Evolutionary conservation across 1,140 invertebrate genomes (phyloP), one percentile per base, ranked within the genome.

Genomic region (Aradophagus sp.): DNA sequence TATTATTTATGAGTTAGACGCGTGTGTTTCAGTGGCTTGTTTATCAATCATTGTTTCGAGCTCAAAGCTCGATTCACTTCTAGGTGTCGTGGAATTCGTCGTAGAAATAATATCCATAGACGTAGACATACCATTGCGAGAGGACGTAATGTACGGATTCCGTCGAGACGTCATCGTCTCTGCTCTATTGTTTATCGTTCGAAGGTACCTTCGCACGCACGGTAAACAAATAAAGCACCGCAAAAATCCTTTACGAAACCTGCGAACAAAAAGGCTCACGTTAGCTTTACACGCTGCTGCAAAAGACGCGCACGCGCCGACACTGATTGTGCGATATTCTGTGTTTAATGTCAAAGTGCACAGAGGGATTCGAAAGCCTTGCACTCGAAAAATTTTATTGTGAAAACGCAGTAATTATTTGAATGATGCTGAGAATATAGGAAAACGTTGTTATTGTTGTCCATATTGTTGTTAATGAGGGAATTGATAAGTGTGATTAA

Each of bases 241-340:
- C 80, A 96, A 95, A 76, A 95, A 93, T 79, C 95, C 95, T 72
- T 93, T 89, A 23, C 94, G 89, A 84, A 97, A 96, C 84, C 94
- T 97, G 81, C 12, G 82, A 84, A 61, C 42, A 66, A 32, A 55
- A 20, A n/a, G n/a, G n/a, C n/a, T n/a, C n/a, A n/a, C n/a, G n/a
- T n/a, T n/a, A n/a, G n/a, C n/a, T n/a, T n/a, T n/a, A n/a, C n/a
- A n/a, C n/a, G n/a, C n/a, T n/a, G n/a, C n/a, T n/a, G n/a, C n/a
- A n/a, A n/a, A n/a, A n/a, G n/a, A n/a, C n/a, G n/a, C n/a, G n/a
- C n/a, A n/a, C n/a, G n/a, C n/a, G n/a, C n/a, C n/a, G n/a, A n/a
- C n/a, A n/a, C n/a, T n/a, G n/a, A n/a, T n/a, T n/a, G n/a, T n/a
- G n/a, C n/a, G n/a, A n/a, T n/a, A n/a, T n/a, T n/a, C n/a, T n/a